Evolutionary conservation across 2,888 invertebrate species (phyloP), one percentile per base, ranked within the genome.

Genomic region (Drosophila subsilvestris): DNA sequence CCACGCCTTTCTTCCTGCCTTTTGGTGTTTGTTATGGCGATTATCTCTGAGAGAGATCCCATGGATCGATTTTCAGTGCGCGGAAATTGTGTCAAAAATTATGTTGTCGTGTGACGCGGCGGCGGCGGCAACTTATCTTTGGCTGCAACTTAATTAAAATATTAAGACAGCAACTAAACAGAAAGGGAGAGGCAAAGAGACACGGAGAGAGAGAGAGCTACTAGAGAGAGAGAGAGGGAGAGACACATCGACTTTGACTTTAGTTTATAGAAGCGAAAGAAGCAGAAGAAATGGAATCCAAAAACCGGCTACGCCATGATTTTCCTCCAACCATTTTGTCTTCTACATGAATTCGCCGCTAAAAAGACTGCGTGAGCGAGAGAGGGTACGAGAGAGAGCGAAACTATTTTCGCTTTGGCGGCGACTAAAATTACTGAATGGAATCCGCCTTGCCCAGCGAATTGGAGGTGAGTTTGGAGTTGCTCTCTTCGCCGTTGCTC

Each of bases 41-140:
- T 81, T 74, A 81, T 81, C 81, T 85, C 43, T 32, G 32, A 12
- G 32, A 32, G 22, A 22, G 22, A 22, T 22, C 22, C 20, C 22
- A 20, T 37, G n/a, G 37, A 37, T 37, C 37, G 37, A 80, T 74
- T 75, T 74, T 75, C 71, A 25, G 59, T 63, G 58, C 63, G 63
- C 53, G 53, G 32, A 75, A 86, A 87, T 81, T 86, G 84, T 85
- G 86, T 86, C 88, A 87, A 86, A 87, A 86, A 86, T 86, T 75
- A 86, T 86, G 88, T 86, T 87, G 81, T 87, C 74, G 51, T 61
- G 67, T 57, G 57, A 49, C 61, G 57, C 54, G 29, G 20, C 20
- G 25, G 62, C 37, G 37, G 37, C 37, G 37, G 77, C 74, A 62
- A 74, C 65, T 66, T 71, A 72, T 71, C 71, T 47, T 58, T 45